These are phyloP conservation scores for Maniola hyperantus DNA, from an alignment of 2,888 invertebrate species.

Conservation along the genomic window DNA sequence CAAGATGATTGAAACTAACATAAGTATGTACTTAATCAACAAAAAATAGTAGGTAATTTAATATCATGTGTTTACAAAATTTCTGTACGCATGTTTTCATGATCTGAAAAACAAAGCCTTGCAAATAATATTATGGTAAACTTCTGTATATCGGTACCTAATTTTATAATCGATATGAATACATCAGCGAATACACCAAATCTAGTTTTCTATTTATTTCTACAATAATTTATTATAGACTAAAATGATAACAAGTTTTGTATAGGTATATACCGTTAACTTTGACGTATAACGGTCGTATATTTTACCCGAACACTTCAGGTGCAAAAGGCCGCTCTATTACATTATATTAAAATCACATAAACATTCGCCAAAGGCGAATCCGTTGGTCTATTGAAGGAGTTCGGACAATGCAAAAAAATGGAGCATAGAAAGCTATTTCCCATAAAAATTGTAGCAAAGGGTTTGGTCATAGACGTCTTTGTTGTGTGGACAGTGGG, in stretches of 20 bases:
- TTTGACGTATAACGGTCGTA: slow-evolving; percentile 69
- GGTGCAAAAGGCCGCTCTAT: slow-evolving; percentile 57
- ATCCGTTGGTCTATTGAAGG: slow-evolving; percentile 60
- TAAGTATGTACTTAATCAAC: not conserved
- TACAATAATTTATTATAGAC: not conserved
- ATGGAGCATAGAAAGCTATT: slow-evolving; percentile 75
- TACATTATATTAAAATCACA: slow-evolving; percentile 70
- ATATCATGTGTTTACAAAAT: too few relatives aligned
- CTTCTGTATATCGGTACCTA: too few relatives aligned
- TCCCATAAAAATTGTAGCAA: slow-evolving; percentile 78
- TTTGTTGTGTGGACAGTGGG: slow-evolving; percentile 76
- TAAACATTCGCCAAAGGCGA: slow-evolving; percentile 74
- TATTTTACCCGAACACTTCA: slow-evolving; percentile 48
- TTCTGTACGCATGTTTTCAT: too few relatives aligned
- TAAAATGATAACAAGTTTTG: slow-evolving; percentile 25
- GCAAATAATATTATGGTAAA: too few relatives aligned
- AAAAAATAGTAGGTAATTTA: not conserved
- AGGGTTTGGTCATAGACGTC: slow-evolving; percentile 68
- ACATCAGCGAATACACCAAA: not conserved
- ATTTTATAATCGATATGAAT: not conserved
- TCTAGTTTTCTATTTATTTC: slow-evolving; percentile 1
- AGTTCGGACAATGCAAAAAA: slow-evolving; percentile 79
- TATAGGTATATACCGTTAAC: slow-evolving; percentile 34
- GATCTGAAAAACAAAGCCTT: too few relatives aligned
- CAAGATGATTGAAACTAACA: not conserved